These are phyloP conservation scores for Glyphotaelius pellucidus DNA, from an alignment of 2,888 invertebrate species.

Conservation along the genomic window DNA sequence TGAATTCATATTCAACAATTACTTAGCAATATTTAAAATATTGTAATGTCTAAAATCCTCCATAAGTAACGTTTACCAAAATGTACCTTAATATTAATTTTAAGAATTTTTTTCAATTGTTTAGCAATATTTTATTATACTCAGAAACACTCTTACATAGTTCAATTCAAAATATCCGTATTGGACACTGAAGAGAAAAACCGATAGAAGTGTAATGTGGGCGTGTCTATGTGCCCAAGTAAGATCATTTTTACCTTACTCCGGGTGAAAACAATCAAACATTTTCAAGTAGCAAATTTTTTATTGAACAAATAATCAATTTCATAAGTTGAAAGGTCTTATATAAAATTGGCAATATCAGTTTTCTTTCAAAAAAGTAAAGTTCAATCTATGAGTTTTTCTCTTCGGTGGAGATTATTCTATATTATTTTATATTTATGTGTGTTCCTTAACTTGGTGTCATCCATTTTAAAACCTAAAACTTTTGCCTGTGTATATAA, in stretches of 20 bases:
- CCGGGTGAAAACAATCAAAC: too few relatives aligned
- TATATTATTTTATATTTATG: not conserved
- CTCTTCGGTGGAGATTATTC: not conserved
- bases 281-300: not conserved
- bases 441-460: not conserved
- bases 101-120: not conserved
- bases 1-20: constrained; percentile 25
- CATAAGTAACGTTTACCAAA: not conserved
- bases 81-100: constrained; percentile 30
- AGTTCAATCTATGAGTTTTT: not conserved
- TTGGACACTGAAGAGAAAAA: not conserved
- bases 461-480: not conserved
- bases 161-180: not conserved
- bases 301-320: not conserved
- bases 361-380: not conserved
- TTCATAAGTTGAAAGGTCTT: not conserved
- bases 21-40: constrained; percentile 27
- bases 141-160: not conserved
- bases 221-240: not conserved
- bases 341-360: not conserved
- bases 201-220: not conserved
- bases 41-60: constrained; percentile 4
- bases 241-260: not conserved
- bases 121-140: not conserved
- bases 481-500: not conserved